Conservation (phyloP, 2,113 vertebrate genomes). For the Carassius auratus region DNA sequence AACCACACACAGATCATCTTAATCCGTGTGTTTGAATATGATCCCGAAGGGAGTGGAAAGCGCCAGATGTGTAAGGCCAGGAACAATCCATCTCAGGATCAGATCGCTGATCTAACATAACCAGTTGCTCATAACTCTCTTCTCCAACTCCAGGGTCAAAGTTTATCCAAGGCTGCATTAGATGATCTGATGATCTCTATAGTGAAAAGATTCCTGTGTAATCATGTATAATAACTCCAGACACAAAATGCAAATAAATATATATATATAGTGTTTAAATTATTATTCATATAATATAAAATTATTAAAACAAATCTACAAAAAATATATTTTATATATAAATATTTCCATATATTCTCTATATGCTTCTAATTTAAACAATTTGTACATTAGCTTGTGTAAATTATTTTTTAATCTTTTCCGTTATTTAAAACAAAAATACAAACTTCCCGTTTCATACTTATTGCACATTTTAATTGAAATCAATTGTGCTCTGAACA, state of each 20-base stretch:
- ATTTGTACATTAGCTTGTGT: not conserved
- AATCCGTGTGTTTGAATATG: constrained; percentile 37
- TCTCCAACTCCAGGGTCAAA: not conserved
- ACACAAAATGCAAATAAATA: not conserved
- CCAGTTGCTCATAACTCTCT: constrained; percentile 26
- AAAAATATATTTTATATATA: too few species aligned
- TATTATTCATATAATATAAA: not conserved
- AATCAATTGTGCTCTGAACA: not conserved
- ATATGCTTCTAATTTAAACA: too few species aligned
- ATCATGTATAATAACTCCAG: not conserved
- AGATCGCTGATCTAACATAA: constrained; percentile 28
- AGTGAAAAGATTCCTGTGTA: not conserved
- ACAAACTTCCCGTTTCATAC: not conserved
- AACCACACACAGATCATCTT: constrained; percentile 10
- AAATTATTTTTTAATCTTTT: not conserved
- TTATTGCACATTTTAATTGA: not conserved
- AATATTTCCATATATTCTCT: too few species aligned
- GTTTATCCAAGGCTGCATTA: not conserved
- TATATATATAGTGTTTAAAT: not conserved
- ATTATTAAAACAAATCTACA: not conserved
- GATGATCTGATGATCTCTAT: not conserved
- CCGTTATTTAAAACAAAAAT: not conserved
- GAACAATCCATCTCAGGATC: constrained; percentile 33
- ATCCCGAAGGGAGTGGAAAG: constrained; percentile 14
- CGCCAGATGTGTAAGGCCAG: constrained; percentile 31